Evolutionary conservation across 2,113 vertebrate species (phyloP).

Genomic region (Cinclus cinclus): DNA sequence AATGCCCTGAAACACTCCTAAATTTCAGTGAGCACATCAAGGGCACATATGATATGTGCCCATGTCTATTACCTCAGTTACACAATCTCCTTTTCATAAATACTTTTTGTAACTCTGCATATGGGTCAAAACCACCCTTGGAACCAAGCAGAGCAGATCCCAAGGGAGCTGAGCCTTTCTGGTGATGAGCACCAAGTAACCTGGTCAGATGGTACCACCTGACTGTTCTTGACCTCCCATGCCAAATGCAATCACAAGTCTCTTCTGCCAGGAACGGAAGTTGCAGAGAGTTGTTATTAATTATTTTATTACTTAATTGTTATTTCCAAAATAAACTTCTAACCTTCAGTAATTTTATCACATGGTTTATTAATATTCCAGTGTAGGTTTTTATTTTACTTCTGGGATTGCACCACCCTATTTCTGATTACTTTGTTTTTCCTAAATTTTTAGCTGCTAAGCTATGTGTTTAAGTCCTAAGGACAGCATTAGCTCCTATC

Average conservation of each 20-base stretch:
- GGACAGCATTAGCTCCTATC: conserved; percentile 31
- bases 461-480: neutral
- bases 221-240: neutral
- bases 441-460: neutral
- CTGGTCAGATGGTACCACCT: neutral
- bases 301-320: neutral
- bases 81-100: neutral
- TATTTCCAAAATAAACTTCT: neutral
- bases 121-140: neutral
- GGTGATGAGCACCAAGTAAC: neutral
- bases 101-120: neutral
- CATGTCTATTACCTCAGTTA: neutral
- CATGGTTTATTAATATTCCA: conserved; percentile 26
- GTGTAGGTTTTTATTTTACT: conserved; percentile 57
- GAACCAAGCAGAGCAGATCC: neutral
- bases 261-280: neutral
- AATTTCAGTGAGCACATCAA: neutral
- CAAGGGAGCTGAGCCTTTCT: neutral
- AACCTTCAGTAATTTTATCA: conserved; percentile 46
- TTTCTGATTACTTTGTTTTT: conserved; percentile 70
- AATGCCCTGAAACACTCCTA: neutral
- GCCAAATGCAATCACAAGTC: neutral
- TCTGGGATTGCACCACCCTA: conserved; percentile 68
- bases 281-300: neutral
- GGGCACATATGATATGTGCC: no score